phyloP scores from a whole-genome alignment of 2,888 invertebrate genomes.

The Eretmocerus hayati region DNA sequence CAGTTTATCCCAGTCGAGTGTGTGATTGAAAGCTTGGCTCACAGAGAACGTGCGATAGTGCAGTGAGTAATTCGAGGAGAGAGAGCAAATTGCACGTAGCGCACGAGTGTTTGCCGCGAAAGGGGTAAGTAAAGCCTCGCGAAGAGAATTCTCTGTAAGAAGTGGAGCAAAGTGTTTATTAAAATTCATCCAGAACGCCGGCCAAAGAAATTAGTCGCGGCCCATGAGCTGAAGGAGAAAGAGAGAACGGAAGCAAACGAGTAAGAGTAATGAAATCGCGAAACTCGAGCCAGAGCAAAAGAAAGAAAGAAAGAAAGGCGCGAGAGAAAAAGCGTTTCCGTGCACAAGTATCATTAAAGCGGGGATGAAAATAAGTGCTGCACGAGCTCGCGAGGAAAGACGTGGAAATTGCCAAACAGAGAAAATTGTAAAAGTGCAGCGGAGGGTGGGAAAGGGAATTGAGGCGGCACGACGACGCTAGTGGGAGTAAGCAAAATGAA shows the following conservation, averaged over 20 bases:
- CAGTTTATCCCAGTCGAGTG: no score
- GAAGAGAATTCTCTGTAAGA: no score
- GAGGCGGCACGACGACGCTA: neutral
- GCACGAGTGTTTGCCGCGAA: no score
- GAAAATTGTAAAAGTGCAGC: constrained; percentile 9
- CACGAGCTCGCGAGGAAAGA: constrained; percentile 1
- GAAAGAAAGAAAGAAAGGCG: neutral
- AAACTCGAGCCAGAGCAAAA: neutral
- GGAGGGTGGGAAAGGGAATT: neutral
- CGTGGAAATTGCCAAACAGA: constrained; percentile 19
- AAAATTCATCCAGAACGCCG: no score
- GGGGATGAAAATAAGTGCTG: constrained; percentile 9
- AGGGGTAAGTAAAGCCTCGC: no score
- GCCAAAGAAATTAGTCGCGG: no score
- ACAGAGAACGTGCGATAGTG: no score
- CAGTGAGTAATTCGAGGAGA: no score
- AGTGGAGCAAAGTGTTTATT: no score
- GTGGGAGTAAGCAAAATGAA: constrained; percentile 1
- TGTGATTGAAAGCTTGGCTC: no score
- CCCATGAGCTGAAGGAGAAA: neutral
- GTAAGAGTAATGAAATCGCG: constrained; percentile 3
- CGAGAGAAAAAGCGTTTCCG: constrained; percentile 5
- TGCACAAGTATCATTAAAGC: constrained; percentile 14
- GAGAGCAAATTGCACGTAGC: no score
- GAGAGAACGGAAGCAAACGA: neutral